Percentiles rank a stretch among this genome's conserved stretches.
Evolutionary conservation across 2,888 invertebrate genomes (phyloP).

Genomic region (Macrophya annulata): DNA sequence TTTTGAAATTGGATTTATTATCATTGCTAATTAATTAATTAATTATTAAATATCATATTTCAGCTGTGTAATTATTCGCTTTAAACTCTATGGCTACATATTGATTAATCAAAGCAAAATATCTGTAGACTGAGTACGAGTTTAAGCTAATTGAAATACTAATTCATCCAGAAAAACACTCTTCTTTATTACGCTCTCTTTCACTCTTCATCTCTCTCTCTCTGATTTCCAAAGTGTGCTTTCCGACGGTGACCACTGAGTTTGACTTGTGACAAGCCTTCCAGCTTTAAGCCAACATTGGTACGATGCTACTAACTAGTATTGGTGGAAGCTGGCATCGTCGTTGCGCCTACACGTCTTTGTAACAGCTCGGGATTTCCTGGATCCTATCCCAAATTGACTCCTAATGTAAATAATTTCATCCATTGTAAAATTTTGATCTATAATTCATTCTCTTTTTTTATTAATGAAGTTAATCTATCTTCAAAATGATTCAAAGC

Average conservation of each 20-base stretch:
- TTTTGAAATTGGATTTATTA: conserved; percentile 25
- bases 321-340: background rate
- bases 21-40: conserved; percentile 4
- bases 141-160: background rate
- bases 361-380: background rate
- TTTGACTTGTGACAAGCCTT: background rate
- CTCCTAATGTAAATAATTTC: no score
- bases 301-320: background rate
- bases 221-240: no score
- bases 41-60: conserved; percentile 2
- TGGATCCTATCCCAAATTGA: background rate
- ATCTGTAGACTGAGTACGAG: background rate
- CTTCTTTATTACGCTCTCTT: background rate
- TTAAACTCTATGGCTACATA: conserved; percentile 31
- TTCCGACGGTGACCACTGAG: background rate
- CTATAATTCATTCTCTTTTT: no score
- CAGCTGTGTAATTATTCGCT: background rate
- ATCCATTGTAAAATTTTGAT: no score
- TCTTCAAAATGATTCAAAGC: background rate
- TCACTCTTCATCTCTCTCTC: background rate
- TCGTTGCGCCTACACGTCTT: background rate
- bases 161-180: background rate
- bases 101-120: background rate
- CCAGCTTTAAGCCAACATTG: background rate
- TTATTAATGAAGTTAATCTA: no score